Evolutionary conservation across 2,888 invertebrate species (phyloP), one percentile per base, ranked within the genome.

Genomic region (Cerastoderma edule): DNA sequence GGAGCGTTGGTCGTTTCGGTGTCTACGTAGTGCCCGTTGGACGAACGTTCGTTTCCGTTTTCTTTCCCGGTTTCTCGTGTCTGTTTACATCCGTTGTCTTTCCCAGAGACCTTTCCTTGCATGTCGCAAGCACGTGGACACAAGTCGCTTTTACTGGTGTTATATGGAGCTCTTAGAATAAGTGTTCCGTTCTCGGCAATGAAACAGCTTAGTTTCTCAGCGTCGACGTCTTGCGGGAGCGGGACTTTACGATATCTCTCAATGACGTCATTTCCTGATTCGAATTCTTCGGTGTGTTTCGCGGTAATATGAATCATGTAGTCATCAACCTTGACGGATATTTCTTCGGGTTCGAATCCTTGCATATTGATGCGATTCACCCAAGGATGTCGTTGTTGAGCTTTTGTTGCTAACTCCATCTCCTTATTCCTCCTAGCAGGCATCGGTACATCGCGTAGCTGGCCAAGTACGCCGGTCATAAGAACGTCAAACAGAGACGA

Each of bases 281-380:
- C 32, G 5, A 32, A 30, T 30, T 56, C 56, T 6, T 28, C 5
- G 6, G 32, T 16, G 19, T 56, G 56, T 56, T 27, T 56, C 1
- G 56, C 56, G 2, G 56, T 56, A 32, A 56, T 30, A 19, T 56
- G 56, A 56, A 30, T 32, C 32, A n/a, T 30, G 3, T 27, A 10
- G 27, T 56, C 56, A 19, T 56, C 56, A 8, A 56, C 32, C 19
- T 56, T 56, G 2, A 56, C 56, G 19, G 56, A 28, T 16, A 56
- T 56, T 5, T 56, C 19, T 1, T 32, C 56, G 1, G 56, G 32
- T 32, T 56, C 30, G 56, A 56, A 56, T 4, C 56, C 56, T 32
- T 56, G 28, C 3, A 56, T 5, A 27, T 56, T 56, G 30, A 56
- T n/a, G 6, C 24, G 10, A 27, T 30, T 13, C n/a, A 56, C 27